Evolutionary conservation across 2,888 invertebrate genomes (phyloP).

Genomic region (Pachliopta kotzebuea): DNA sequence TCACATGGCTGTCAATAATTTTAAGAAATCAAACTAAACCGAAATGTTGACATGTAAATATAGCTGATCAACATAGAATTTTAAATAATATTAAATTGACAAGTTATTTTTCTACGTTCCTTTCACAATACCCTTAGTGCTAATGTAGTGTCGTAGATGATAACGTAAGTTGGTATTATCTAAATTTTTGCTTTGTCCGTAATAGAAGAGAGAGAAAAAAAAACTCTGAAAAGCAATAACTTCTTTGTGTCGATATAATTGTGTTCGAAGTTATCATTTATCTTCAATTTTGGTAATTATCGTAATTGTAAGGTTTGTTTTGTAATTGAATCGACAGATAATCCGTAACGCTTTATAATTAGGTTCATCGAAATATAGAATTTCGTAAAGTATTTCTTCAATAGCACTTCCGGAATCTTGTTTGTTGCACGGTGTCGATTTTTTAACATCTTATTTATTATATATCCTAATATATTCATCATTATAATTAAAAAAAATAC

Average conservation of each 20-base stretch:
- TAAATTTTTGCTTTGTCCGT: conserved; percentile 41
- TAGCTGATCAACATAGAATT: conserved; percentile 77
- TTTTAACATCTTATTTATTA: conserved; percentile 43
- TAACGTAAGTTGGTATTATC: conserved; percentile 39
- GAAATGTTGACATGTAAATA: conserved; percentile 79
- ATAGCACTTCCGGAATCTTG: conserved; percentile 59
- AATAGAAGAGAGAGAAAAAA: conserved; percentile 8
- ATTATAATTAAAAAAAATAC: conserved; percentile 47
- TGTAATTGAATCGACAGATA: conserved; percentile 61
- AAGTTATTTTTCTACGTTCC: conserved; percentile 78
- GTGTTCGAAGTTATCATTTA: conserved; percentile 24
- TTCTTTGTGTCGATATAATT: conserved; percentile 22
- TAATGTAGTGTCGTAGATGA: conserved; percentile 39
- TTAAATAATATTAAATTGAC: conserved; percentile 75
- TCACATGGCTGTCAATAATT: conserved; percentile 81
- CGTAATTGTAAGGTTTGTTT: conserved; percentile 55
- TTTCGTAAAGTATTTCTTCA: conserved; percentile 70
- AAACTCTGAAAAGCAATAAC: conserved; percentile 27
- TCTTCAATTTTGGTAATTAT: conserved; percentile 36
- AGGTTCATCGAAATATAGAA: conserved; percentile 73
- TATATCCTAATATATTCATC: conserved; percentile 39
- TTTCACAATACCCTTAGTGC: conserved; percentile 63
- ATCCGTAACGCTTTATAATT: conserved; percentile 80
- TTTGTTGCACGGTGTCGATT: conserved; percentile 58
- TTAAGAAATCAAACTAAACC: conserved; percentile 72